phyloP scores from a whole-genome alignment of 1,140 invertebrate species.

The Ylistrum balloti region DNA sequence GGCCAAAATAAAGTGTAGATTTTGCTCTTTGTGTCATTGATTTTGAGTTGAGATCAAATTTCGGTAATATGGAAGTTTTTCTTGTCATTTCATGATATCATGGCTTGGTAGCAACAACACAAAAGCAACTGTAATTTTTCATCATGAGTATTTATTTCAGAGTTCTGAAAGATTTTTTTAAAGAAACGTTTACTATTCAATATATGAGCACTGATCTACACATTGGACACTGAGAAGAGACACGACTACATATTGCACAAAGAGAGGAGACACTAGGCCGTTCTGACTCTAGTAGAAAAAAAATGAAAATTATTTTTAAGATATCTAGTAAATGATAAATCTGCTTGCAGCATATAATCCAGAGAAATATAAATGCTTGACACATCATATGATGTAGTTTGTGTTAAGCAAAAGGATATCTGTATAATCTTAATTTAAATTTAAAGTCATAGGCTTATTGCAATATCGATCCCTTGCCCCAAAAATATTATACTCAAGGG shows the following conservation, averaged over 20 bases:
- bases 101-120: neutral
- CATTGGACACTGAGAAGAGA: conserved; percentile 7
- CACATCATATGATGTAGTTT: neutral
- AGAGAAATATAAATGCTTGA: neutral
- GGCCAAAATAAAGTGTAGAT: too few relatives aligned
- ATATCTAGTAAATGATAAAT: neutral
- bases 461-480: neutral
- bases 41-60: too few relatives aligned
- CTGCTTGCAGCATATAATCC: neutral
- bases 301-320: neutral
- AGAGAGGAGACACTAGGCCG: neutral
- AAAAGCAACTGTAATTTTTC: neutral
- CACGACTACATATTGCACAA: conserved; percentile 19
- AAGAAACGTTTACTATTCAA: conserved; percentile 40
- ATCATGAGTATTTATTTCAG: conserved; percentile 40
- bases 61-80: too few relatives aligned
- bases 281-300: neutral
- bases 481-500: neutral
- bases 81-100: too few relatives aligned
- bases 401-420: neutral
- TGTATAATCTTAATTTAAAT: neutral
- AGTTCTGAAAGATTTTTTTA: conserved; percentile 24
- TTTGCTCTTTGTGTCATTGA: too few relatives aligned
- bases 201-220: conserved; percentile 38
- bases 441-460: neutral